A percentile compares a stretch with the other conserved stretches of the same genome.
These are phyloP conservation scores for Eugnorisma glareosa DNA, from an alignment of 2,888 invertebrate genomes.

Conservation along the genomic window DNA sequence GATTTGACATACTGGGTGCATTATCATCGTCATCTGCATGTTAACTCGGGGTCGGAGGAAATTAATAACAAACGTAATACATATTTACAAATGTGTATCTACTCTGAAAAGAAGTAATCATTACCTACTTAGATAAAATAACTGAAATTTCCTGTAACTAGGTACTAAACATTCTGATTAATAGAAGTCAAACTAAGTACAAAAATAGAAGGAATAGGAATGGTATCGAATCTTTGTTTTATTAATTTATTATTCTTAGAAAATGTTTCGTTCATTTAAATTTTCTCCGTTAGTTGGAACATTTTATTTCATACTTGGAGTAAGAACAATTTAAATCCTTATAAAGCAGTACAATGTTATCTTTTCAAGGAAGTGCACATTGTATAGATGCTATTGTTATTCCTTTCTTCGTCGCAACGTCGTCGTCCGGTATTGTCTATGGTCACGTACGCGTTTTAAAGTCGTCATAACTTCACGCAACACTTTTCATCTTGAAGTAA, in stretches of 20 bases:
- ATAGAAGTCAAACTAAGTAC: background rate
- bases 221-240: background rate
- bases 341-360: background rate
- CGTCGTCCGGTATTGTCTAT: slow-evolving; percentile 41
- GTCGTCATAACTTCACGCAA: slow-evolving; percentile 20
- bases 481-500: slow-evolving; percentile 20
- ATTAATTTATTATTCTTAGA: background rate
- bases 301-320: slow-evolving; percentile 11
- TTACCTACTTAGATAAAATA: background rate
- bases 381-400: slow-evolving; percentile 18
- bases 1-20: background rate
- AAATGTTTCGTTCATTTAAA: slow-evolving; percentile 26
- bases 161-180: background rate
- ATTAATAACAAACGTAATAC: too few species aligned
- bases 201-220: background rate
- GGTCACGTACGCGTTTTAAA: slow-evolving; percentile 49
- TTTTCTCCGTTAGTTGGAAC: slow-evolving; percentile 2
- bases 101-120: background rate
- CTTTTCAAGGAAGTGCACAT: slow-evolving; percentile 19
- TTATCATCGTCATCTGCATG: background rate
- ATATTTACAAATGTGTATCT: background rate
- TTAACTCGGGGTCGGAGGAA: background rate
- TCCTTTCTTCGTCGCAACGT: background rate
- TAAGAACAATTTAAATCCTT: slow-evolving; percentile 12
- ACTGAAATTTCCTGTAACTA: background rate